Percentiles rank a stretch among this genome's conserved stretches.
Evolutionary conservation across 2,888 invertebrate species (phyloP).

Genomic region (Brenthis ino): DNA sequence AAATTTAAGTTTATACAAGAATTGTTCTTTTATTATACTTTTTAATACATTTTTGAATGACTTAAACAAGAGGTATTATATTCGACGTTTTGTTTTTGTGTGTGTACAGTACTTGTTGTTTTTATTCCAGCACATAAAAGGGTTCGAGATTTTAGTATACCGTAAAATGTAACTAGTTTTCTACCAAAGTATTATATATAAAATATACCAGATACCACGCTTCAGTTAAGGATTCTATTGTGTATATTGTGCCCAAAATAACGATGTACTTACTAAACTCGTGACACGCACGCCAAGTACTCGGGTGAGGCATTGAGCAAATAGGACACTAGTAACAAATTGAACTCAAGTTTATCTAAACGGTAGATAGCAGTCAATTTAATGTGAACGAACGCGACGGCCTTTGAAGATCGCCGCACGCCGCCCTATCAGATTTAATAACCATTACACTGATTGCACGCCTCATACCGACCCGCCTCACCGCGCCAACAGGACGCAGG

Average conservation of each 20-base stretch:
- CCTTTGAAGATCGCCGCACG: constrained; percentile 26
- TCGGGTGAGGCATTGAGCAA: background rate
- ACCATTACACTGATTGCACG: constrained; percentile 36
- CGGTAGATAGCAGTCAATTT: constrained; percentile 25
- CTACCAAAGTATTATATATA: too few relatives aligned
- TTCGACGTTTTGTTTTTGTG: too few relatives aligned
- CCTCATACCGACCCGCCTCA: background rate
- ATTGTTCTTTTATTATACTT: too few relatives aligned
- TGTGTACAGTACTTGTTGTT: too few relatives aligned
- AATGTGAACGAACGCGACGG: constrained; percentile 17
- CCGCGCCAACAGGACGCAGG: background rate
- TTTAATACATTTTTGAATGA: too few relatives aligned
- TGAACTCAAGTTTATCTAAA: constrained; percentile 24
- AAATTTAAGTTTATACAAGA: too few relatives aligned
- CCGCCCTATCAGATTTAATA: constrained; percentile 40
- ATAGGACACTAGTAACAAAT: constrained; percentile 4
- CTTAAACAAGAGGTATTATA: too few relatives aligned
- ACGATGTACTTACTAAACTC: background rate
- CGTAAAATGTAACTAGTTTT: too few relatives aligned
- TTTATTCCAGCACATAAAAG: too few relatives aligned
- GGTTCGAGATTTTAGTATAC: too few relatives aligned
- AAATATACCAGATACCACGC: too few relatives aligned
- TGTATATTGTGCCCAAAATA: background rate
- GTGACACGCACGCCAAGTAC: background rate
- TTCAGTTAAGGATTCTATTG: background rate